Percentiles rank a stretch among this genome's conserved stretches.
phyloP scores from a whole-genome alignment of 2,797 vertebrate species.

The Hypotaenidia okinawae region DNA sequence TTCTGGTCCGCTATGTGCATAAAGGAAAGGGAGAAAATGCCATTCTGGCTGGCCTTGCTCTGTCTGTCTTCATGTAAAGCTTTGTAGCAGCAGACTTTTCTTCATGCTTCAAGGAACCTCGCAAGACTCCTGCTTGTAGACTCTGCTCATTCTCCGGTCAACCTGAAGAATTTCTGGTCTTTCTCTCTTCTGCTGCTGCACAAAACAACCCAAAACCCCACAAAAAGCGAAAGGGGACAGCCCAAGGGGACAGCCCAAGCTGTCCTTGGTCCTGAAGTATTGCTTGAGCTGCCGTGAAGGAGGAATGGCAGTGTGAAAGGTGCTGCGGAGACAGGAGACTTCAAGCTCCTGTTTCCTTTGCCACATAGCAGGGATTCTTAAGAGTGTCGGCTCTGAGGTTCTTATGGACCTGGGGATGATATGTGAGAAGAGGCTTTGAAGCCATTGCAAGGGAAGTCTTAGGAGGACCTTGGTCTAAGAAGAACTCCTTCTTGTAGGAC shows the following conservation, averaged over 20 bases:
- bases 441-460: background rate
- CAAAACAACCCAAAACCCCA: background rate
- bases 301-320: fast-evolving
- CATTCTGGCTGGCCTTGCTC: background rate
- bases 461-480: background rate
- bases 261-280: background rate
- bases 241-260: too few relatives aligned
- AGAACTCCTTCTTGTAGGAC: background rate
- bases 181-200: background rate
- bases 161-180: background rate
- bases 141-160: background rate
- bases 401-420: background rate
- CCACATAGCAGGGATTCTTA: background rate
- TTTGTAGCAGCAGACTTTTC: background rate
- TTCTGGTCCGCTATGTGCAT: background rate
- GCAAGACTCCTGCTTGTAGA: background rate
- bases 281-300: background rate
- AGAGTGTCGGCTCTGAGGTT: background rate
- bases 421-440: background rate
- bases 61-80: background rate
- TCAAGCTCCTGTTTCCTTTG: background rate
- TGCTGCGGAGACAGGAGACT: background rate
- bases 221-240: background rate
- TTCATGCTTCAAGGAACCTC: background rate
- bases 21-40: background rate